Evolutionary conservation across 2,888 invertebrate species (phyloP), one percentile per base, ranked within the genome.

Genomic region (Plemyria rubiginata): DNA sequence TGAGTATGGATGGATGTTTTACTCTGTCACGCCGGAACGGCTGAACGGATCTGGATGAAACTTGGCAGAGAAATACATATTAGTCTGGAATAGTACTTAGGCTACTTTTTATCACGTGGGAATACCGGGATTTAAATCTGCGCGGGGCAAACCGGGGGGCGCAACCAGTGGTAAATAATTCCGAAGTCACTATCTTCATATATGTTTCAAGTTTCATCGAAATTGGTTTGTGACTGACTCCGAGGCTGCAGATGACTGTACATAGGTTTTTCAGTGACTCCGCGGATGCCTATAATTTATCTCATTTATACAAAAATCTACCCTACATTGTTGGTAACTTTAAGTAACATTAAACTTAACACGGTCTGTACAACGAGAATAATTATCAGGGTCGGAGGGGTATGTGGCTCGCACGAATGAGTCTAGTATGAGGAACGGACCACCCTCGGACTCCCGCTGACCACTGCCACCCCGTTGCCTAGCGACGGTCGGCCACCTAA

Each of bases 391-490:
- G 85, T 78, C 74, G 78, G 72, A 77, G 75, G 84, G 82, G 80
- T 79, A 78, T 66, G 67, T 67, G 77, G 71, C 76, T 80, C 78
- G 82, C 80, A 75, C 82, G 84, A 80, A 78, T 79, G 81, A 76
- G 76, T 74, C 81, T 80, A 89, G 90, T 88, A 88, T 91, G 90
- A 90, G 90, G 85, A 86, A 86, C 87, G 86, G 75, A 72, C 78
- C 79, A 78, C 78, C 76, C 76, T 67, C 68, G 74, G 22, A 22
- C 22, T 22, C 75, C 69, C 70, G 75, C 78, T 90, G 90, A 90
- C 91, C 90, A 82, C 88, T 86, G 79, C 85, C 87, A 79, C 85
- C 87, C 87, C 82, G 92, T 92, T 85, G 90, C 92, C 77, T 75
- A 80, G 93, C 92, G 84, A 93, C 92, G 77, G 73, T 80, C 76